Evolutionary conservation across 2,797 vertebrate species (phyloP).

Genomic region (Pseudochirops corinnae): DNA sequence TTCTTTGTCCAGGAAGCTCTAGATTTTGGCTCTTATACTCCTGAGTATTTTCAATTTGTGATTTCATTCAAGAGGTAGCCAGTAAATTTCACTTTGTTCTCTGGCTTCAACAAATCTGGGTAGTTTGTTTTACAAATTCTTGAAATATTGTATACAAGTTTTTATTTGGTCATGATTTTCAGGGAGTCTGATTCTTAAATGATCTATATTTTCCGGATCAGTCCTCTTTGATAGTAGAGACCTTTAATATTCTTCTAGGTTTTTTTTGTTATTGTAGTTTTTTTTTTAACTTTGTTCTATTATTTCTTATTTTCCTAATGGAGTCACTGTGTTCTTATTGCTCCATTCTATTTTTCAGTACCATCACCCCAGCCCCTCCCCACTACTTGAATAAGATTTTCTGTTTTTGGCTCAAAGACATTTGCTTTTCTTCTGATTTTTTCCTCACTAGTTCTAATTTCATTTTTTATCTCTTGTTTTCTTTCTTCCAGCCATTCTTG

Average conservation of each 20-base stretch:
- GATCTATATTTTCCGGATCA: neutral
- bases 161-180: neutral
- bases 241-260: neutral
- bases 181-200: neutral
- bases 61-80: neutral
- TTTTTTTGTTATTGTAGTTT: neutral
- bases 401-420: neutral
- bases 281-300: neutral
- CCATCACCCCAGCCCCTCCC: no score
- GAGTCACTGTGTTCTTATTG: neutral
- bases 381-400: neutral
- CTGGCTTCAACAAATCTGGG: neutral
- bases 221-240: neutral
- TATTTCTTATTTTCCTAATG: neutral
- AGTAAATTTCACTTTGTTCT: neutral
- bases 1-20: neutral
- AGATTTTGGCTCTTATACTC: no score
- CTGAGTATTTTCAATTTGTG: neutral
- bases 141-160: neutral
- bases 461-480: neutral
- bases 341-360: neutral
- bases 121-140: neutral
- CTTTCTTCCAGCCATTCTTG: neutral
- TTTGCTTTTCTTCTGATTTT: neutral
- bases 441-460: neutral